Evolutionary conservation across 2,113 vertebrate species (phyloP).

Genomic region (Cynopterus brachyotis): DNA sequence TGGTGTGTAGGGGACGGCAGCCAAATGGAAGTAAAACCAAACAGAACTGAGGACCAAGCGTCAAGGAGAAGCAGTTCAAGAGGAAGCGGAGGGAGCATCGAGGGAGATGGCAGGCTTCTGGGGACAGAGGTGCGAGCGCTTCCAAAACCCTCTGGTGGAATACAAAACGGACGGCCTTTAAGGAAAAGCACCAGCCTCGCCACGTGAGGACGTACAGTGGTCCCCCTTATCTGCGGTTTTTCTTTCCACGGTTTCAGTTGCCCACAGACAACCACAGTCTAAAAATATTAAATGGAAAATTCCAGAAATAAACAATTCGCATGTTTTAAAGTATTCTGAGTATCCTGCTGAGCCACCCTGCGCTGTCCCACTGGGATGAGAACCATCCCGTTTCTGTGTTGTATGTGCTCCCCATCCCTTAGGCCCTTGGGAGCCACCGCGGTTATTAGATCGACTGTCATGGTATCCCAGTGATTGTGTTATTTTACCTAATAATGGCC

Average conservation of each 20-base stretch:
- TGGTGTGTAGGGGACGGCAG: not conserved
- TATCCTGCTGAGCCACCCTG: not conserved
- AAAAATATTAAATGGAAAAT: not conserved
- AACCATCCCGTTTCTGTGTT: too few relatives aligned
- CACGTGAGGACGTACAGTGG: not conserved
- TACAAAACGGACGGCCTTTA: not conserved
- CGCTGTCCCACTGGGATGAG: not conserved
- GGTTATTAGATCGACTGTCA: not conserved
- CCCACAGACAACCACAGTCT: not conserved
- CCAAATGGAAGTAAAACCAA: not conserved
- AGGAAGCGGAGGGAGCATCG: not conserved
- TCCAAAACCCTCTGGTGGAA: not conserved
- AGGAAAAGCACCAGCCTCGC: not conserved
- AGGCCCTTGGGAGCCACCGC: not conserved
- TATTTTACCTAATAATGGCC: too few relatives aligned
- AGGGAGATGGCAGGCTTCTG: not conserved
- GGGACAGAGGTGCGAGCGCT: not conserved
- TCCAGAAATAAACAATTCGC: not conserved
- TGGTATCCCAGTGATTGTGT: not conserved
- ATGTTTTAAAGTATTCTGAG: not conserved
- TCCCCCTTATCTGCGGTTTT: not conserved
- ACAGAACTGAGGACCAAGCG: not conserved
- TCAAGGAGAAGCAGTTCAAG: not conserved
- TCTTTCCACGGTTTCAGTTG: not conserved
- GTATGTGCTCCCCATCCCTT: not conserved